Evolutionary conservation across 2,797 vertebrate genomes (phyloP).

Genomic region (Lerista edwardsae): DNA sequence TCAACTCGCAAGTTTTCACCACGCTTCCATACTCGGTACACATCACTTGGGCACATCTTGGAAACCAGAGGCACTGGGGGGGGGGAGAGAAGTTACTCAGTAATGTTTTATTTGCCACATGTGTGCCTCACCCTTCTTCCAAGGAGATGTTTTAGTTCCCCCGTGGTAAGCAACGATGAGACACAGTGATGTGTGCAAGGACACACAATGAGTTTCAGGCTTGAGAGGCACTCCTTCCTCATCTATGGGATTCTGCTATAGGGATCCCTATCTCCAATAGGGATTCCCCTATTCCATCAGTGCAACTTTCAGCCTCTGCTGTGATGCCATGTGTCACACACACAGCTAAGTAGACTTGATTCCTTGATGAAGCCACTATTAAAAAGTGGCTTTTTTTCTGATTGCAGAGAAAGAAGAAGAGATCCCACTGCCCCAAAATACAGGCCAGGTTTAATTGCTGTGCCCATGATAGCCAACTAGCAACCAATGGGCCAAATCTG

Average conservation of each 20-base stretch:
- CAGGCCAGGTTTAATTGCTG: background rate
- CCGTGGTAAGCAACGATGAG: background rate
- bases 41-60: conserved; percentile 94
- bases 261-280: no score
- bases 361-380: background rate
- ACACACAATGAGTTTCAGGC: background rate
- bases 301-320: background rate
- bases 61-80: conserved; percentile 88
- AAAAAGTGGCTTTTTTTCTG: no score
- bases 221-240: background rate
- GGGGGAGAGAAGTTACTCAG: background rate
- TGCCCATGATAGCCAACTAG: background rate
- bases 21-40: conserved; percentile 95
- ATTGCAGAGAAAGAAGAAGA: background rate
- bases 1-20: conserved; percentile 94
- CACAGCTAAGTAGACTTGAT: background rate
- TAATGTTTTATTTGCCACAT: background rate
- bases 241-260: no score
- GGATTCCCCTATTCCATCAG: background rate
- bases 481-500: background rate
- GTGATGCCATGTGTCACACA: background rate
- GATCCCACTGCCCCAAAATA: background rate
- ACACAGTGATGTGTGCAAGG: background rate
- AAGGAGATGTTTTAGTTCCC: no score
- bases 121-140: background rate